Percentiles rank a stretch among this genome's conserved stretches.
Evolutionary conservation across 1,140 invertebrate species (phyloP).

Genomic region (Melanaphis sacchari): DNA sequence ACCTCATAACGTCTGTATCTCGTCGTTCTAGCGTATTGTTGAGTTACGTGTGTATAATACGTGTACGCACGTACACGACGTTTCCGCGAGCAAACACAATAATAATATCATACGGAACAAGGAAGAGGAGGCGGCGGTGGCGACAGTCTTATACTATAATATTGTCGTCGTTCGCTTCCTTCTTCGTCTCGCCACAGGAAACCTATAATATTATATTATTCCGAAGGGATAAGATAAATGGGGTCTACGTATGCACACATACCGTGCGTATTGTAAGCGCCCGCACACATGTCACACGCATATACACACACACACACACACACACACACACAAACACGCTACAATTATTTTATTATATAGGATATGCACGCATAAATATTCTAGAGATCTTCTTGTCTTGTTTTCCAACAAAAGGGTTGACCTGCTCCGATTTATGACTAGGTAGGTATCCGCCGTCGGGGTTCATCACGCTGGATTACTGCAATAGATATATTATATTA

Average conservation of each 20-base stretch:
- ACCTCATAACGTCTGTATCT: not conserved
- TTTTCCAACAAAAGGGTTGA: conserved; percentile 54
- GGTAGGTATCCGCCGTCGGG: not conserved
- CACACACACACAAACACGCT: too few species aligned
- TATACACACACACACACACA: too few species aligned
- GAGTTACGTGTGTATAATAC: not conserved
- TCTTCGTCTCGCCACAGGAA: conserved; percentile 37
- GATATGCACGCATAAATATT: not conserved
- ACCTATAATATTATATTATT: conserved; percentile 22
- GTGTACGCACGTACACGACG: not conserved
- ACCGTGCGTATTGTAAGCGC: not conserved
- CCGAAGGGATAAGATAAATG: conserved; percentile 29
- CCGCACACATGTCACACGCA: not conserved
- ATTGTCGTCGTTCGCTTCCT: not conserved
- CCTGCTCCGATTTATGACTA: conserved; percentile 28
- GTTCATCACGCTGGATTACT: conserved; percentile 48
- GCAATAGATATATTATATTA: not conserved
- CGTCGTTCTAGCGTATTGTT: not conserved
- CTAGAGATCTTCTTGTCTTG: not conserved
- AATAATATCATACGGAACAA: not conserved
- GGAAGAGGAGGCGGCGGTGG: not conserved
- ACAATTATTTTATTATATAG: not conserved
- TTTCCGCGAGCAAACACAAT: conserved; percentile 24
- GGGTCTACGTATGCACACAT: conserved; percentile 2
- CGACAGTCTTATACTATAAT: not conserved